Evolutionary conservation across 64 coral and sea anemone species (phyloP).

Genomic region (Pachyseris speciosa): DNA sequence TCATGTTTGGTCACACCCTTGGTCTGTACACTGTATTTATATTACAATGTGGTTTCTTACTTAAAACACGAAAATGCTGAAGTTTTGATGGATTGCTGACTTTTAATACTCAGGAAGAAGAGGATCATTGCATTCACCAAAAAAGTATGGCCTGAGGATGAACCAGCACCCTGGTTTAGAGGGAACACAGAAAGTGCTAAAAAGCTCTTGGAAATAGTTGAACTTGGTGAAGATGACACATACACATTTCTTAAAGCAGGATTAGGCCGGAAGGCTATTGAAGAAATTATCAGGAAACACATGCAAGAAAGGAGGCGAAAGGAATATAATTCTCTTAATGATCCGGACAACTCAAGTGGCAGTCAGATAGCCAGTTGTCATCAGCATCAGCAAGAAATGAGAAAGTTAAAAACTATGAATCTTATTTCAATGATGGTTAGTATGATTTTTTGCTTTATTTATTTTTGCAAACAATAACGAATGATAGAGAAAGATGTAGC

Average conservation of each 20-base stretch:
- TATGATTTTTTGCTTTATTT: neutral
- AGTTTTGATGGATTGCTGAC: neutral
- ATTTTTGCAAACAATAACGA: neutral
- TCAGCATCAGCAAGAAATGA: neutral
- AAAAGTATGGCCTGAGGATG: slow-evolving; percentile 20
- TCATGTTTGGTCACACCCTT: no score
- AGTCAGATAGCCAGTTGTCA: neutral
- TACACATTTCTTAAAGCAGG: slow-evolving; percentile 11
- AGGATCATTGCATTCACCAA: slow-evolving; percentile 21
- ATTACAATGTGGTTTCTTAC: neutral
- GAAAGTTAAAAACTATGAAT: neutral
- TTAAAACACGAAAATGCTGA: no score
- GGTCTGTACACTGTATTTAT: neutral
- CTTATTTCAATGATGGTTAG: neutral
- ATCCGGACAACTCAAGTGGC: neutral
- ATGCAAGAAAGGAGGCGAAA: slow-evolving; percentile 27
- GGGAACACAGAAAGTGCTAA: neutral
- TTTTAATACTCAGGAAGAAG: neutral
- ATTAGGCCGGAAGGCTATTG: neutral
- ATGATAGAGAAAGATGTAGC: neutral
- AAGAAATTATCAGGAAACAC: neutral
- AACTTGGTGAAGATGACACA: neutral
- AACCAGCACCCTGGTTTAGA: slow-evolving; percentile 30
- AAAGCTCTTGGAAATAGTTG: slow-evolving; percentile 20
- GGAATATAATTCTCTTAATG: neutral